Evolutionary conservation across 23 tunicate species (phyloP), one percentile per base, ranked within the genome.

Genomic region (Corella eumyota): DNA sequence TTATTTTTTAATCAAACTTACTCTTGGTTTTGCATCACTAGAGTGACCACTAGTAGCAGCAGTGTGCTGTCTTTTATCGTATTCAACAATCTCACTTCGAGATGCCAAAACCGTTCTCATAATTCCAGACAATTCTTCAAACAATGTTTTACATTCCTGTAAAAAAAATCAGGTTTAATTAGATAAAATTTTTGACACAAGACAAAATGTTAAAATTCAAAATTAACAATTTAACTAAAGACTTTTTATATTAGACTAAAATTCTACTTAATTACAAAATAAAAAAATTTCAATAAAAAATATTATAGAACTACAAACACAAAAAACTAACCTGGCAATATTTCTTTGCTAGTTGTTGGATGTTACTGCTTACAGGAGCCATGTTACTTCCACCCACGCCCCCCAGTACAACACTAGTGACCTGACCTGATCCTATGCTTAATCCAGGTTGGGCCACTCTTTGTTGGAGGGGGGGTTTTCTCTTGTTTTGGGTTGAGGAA

Each of bases 41-140:
- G 30, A n/a, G n/a, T n/a, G n/a, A 4, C 25, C 54, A 32, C 70
- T 76, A 2, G 50, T 68, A 57, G 68, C 67, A 25, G 77, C 62
- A 13, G 67, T 22, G 45, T 62, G 73, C 33, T 88, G 96, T 22
- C 88, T 52, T 31, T 54, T 69, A 62, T 88, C 96, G 54, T 78
- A 88, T 54, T 88, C 88, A 23, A 88, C 71, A 4, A 88, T 73
- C 61, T 78, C 88, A 40, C 74, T 78, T 34, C 96, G 68, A 0
- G 96, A 88, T 3, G 88, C 96, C 1, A 88, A 67, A 15, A 88
- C 88, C 0, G 96, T 88, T 36, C 78, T 48, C 74, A 88, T 75
- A 56, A 73, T 79, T 25, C 67, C 62, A 1, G 88, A 75, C 36
- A 88, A 45, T 32, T 79, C 88, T 29, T 88, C 83, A 56, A 88